Evolutionary conservation across 2,888 invertebrate species (phyloP), one percentile per base, ranked within the genome.

Genomic region (Hypomecis atomaria): DNA sequence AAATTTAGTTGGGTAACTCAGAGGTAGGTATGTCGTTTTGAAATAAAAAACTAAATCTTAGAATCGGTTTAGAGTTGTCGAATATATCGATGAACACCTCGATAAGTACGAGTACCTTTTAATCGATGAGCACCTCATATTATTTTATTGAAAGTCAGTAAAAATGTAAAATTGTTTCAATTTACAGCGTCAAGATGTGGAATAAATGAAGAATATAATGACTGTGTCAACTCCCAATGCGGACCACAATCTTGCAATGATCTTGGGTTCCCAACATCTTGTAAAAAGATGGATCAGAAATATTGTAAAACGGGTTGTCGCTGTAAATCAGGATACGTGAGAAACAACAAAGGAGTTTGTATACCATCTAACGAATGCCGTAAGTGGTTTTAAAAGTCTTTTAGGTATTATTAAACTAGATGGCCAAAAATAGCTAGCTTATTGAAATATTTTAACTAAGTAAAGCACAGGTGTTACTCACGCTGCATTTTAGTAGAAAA

Each of bases 321-420:
- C 7, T 82, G 80, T 60, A 63, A 65, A 57, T 13, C 57, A 5
- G 78, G 73, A 0, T 79, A 67, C 0, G 49, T 70, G 5, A 72
- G 75, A 42, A 66, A 70, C 23, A 2, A 59, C 0, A 62, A 77
- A 4, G 78, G 78, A 1, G 61, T 43, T n/a, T 82, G 82, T 59
- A 73, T 82, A 42, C 77, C 75, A 2, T 49, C 47, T 13, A 43
- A 65, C 6, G 23, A 77, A 53, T 81, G 79, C 53, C 77, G 77
- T 77, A 67, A 75, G 23, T 23, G 23, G 1, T 23, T 23, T 23
- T 23, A 3, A 23, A 23, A 23, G 23, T 23, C 1, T 23, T 23
- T 23, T 23, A 23, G 1, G 1, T 2, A 23, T 23, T 3, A 23
- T 2, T 23, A 23, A 23, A 23, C 3, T 23, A 23, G 23, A 23